phyloP scores from a whole-genome alignment of 2,888 invertebrate genomes.

The Sphinx pinastri region DNA sequence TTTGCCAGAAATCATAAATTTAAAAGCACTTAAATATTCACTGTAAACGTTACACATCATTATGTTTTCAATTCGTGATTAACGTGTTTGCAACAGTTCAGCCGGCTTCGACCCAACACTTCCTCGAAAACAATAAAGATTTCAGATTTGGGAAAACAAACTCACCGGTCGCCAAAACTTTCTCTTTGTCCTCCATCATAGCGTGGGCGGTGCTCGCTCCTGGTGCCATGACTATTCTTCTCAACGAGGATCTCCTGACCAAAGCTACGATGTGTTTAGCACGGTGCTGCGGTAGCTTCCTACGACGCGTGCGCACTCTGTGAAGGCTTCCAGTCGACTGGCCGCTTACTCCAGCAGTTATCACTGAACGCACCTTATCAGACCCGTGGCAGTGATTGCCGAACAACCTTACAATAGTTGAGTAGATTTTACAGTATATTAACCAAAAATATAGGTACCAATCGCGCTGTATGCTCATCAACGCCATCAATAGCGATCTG shows the following conservation, averaged over 20 bases:
- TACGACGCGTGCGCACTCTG: slow-evolving; percentile 79
- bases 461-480: slow-evolving; percentile 71
- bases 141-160: slow-evolving; percentile 30
- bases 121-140: slow-evolving; percentile 4
- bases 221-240: slow-evolving; percentile 83
- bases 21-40: slow-evolving; percentile 43
- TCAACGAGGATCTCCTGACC: slow-evolving; percentile 73
- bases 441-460: slow-evolving; percentile 74
- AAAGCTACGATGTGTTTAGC: slow-evolving; percentile 73
- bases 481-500: slow-evolving; percentile 80
- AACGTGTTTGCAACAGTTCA: slow-evolving; percentile 34
- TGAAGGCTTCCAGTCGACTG: slow-evolving; percentile 76
- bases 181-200: slow-evolving; percentile 82
- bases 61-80: slow-evolving; percentile 37
- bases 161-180: slow-evolving; percentile 69
- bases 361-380: slow-evolving; percentile 80
- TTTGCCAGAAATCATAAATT: slow-evolving; percentile 3
- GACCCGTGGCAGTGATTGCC: slow-evolving; percentile 76
- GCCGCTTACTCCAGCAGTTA: slow-evolving; percentile 68
- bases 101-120: slow-evolving; percentile 1
- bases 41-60: slow-evolving; percentile 32
- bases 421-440: slow-evolving; percentile 76
- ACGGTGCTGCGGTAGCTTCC: slow-evolving; percentile 65
- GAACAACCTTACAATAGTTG: slow-evolving; percentile 74
- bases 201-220: slow-evolving; percentile 81